Base-by-base conservation (phyloP, 2,888 invertebrate species). In the Poecilobothrus nobilitatus region DNA sequence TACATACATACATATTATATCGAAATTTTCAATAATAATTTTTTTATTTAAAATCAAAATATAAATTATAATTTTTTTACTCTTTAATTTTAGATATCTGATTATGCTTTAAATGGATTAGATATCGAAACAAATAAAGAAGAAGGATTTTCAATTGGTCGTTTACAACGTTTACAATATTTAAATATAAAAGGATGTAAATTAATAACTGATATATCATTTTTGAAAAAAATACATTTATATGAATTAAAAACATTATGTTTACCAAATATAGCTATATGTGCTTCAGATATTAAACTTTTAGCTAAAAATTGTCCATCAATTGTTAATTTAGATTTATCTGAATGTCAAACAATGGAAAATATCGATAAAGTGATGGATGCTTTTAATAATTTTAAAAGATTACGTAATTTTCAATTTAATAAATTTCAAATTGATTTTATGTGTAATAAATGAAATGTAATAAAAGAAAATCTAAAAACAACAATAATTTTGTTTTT, bases 221-320 rank as follows among this genome's bases (percentile, higher is more conserved):
- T 65, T 65, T 3, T 65, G 34, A 65, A 65, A 65, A 65, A 37
- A 34, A 65, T 33, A 18, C 12, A 33, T 9, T n/a, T 65, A 20
- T 18, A 34, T n/a, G 65, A 65, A 37, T n/a, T 65, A 65, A 65
- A 65, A 37, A 33, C 33, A 20, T 20, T 65, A 9, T 65, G 65
- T 12, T 37, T 65, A 20, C 65, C 65, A 65, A 65, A 65, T 65
- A 65, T 65, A n/a, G 65, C 65, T 8, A 65, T 65, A n/a, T 65
- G 65, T 65, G 65, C 65, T n/a, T 65, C 65, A 9, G 65, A 65
- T 37, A 65, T 65, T 20, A 20, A 37, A 65, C 18, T 65, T 18
- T 20, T 65, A 34, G 34, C 65, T 3, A 18, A 15, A 37, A 65
- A 65, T 37, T 65, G 65, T 37, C 65, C 65, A 34, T 65, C 65